Evolutionary conservation across 2,888 invertebrate species (phyloP).

Genomic region (Caenorhabditis sp.): DNA sequence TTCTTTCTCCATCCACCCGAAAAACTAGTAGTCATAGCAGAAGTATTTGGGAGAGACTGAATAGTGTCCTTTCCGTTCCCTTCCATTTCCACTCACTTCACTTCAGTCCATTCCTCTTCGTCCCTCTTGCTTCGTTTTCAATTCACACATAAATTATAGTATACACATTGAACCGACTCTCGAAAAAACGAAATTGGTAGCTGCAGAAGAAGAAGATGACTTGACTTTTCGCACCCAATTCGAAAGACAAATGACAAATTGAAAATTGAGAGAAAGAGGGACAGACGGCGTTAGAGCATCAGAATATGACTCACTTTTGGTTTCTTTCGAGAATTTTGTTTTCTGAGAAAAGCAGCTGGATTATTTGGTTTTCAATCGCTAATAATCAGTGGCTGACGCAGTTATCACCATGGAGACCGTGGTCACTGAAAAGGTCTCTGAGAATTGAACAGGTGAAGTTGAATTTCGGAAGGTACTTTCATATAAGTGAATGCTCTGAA

Average conservation of each 20-base stretch:
- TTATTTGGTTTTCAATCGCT: constrained; percentile 2
- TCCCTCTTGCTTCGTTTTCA: constrained; percentile 13
- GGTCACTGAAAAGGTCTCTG: not conserved
- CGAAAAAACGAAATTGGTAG: constrained; percentile 17
- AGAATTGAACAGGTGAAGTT: not conserved
- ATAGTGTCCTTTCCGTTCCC: constrained; percentile 45
- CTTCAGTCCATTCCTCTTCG: constrained; percentile 6
- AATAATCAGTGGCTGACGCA: constrained; percentile 5
- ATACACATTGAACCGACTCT: constrained; percentile 5
- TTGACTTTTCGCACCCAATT: constrained; percentile 51
- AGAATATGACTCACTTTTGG: not conserved
- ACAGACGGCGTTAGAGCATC: not conserved
- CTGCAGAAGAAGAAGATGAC: not conserved
- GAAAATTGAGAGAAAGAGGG: constrained; percentile 1
- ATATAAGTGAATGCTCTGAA: not conserved
- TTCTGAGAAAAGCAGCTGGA: constrained; percentile 6
- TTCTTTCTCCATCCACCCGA: constrained; percentile 3
- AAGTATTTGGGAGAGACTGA: not conserved
- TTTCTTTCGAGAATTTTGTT: not conserved
- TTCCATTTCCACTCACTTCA: constrained; percentile 25
- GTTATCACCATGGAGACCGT: constrained; percentile 3
- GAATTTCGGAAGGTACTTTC: not conserved
- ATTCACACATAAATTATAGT: constrained; percentile 58
- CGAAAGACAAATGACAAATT: constrained; percentile 21
- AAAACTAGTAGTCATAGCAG: constrained; percentile 47